Percentiles rank a stretch among this genome's conserved stretches.
These are phyloP conservation scores for Lacanobia oleracea DNA, from an alignment of 2,888 invertebrate genomes.

Conservation along the genomic window DNA sequence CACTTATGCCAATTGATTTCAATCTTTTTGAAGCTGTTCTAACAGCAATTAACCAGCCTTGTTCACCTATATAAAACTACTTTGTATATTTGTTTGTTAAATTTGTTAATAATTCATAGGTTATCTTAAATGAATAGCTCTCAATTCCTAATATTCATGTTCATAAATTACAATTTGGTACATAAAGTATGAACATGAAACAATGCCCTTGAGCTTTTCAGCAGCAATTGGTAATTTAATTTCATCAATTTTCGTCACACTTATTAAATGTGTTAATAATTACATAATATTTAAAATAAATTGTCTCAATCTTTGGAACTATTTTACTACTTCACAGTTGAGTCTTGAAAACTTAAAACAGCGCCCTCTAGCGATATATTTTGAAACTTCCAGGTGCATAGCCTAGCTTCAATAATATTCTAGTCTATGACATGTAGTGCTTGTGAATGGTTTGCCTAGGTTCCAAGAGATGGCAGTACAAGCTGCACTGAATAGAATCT, in stretches of 20 bases:
- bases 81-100: no score
- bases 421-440: fast-evolving
- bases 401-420: not conserved
- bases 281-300: constrained; percentile 9
- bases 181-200: no score
- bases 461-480: constrained; percentile 42
- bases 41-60: no score
- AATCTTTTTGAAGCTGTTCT: no score
- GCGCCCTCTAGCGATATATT: constrained; percentile 14
- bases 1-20: no score
- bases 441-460: not conserved
- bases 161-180: no score
- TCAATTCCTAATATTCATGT: not conserved
- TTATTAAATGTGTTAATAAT: no score
- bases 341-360: not conserved
- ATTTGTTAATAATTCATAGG: not conserved
- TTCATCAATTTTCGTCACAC: not conserved
- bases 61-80: no score
- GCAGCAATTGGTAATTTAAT: not conserved
- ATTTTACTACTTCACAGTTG: no score
- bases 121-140: not conserved
- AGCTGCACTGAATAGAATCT: not conserved
- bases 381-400: not conserved
- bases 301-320: not conserved
- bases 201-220: no score